These are phyloP conservation scores for Sminthurides bifidus DNA, from an alignment of 1,140 invertebrate species.

Conservation along the genomic window DNA sequence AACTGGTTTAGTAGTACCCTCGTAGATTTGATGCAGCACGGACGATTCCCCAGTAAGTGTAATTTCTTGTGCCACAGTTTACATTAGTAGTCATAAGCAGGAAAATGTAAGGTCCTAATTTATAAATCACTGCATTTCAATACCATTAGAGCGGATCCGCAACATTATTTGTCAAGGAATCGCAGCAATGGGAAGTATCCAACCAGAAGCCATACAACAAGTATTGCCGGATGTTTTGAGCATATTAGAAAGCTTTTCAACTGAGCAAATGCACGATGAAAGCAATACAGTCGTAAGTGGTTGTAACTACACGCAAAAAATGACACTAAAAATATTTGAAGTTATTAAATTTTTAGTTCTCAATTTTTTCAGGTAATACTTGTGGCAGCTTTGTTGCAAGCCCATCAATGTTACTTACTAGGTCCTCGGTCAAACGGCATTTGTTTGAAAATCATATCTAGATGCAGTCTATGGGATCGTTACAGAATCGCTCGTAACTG, in stretches of 20 bases:
- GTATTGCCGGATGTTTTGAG: slow-evolving; percentile 46
- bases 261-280: slow-evolving; percentile 7
- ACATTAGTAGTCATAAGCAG: too few species aligned
- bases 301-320: neutral
- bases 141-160: slow-evolving; percentile 34
- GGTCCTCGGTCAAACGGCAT: slow-evolving; percentile 36
- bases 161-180: slow-evolving; percentile 52
- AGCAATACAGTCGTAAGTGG: slow-evolving; percentile 22
- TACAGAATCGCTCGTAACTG: slow-evolving; percentile 78
- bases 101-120: too few species aligned
- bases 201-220: slow-evolving; percentile 45
- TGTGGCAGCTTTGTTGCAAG: slow-evolving; percentile 54
- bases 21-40: slow-evolving; percentile 11
- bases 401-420: slow-evolving; percentile 39
- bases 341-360: neutral
- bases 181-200: slow-evolving; percentile 57
- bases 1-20: slow-evolving; percentile 22
- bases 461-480: slow-evolving; percentile 63
- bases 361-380: slow-evolving; percentile 16
- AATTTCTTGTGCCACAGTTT: neutral
- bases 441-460: slow-evolving; percentile 43
- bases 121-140: too few species aligned
- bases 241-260: slow-evolving; percentile 37
- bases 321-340: neutral
- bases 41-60: slow-evolving; percentile 16